Conservation (phyloP, 2,797 vertebrate genomes). For the Podarcis lilfordi region DNA sequence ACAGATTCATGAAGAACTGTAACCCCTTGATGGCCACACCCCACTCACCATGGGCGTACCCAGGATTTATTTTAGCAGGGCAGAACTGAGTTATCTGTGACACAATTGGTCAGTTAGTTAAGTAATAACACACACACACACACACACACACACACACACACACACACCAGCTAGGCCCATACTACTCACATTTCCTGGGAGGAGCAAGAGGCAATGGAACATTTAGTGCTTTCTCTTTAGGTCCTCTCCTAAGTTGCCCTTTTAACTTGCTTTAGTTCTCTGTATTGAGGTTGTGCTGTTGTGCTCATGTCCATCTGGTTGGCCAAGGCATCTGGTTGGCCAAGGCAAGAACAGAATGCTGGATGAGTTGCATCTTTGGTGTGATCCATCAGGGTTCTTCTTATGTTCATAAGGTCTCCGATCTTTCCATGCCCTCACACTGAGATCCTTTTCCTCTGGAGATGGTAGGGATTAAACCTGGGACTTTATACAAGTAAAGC, state of each 20-base stretch:
- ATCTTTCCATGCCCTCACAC: too few relatives aligned
- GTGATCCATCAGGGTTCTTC: neutral
- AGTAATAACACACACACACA: too few relatives aligned
- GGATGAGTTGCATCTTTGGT: neutral
- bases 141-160: too few relatives aligned
- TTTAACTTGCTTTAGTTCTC: neutral
- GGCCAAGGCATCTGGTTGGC: neutral
- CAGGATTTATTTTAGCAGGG: too few relatives aligned
- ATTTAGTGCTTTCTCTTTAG: neutral
- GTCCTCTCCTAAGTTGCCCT: neutral
- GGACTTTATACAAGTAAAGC: neutral
- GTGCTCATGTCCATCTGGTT: neutral
- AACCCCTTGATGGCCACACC: neutral
- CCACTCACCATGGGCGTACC: too few relatives aligned
- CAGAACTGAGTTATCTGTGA: too few relatives aligned
- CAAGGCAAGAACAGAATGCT: neutral
- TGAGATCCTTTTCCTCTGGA: too few relatives aligned
- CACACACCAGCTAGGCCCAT: too few relatives aligned
- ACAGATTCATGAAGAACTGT: neutral
- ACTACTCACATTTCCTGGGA: neutral
- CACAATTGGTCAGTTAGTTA: too few relatives aligned
- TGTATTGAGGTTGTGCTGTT: neutral
- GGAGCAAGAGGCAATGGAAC: neutral
- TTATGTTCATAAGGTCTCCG: neutral
- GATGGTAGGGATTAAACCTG: too few relatives aligned